These are phyloP conservation scores for Cochlearius cochlearius DNA, from an alignment of 2,113 vertebrate genomes.

Conservation along the genomic window DNA sequence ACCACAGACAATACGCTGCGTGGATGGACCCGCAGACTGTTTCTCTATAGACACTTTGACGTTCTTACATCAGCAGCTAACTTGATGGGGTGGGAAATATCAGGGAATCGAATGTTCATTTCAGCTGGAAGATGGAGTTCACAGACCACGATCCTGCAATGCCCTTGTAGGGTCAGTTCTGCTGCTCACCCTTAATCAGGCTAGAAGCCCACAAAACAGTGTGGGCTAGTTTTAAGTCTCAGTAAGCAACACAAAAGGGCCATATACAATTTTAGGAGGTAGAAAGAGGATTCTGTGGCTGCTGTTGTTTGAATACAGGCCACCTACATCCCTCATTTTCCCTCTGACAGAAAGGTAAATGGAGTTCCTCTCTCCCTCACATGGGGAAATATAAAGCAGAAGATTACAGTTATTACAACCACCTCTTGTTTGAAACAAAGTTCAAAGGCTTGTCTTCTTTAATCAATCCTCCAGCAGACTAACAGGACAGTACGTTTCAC, in stretches of 20 bases:
- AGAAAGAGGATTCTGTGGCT: neutral
- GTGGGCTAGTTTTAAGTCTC: neutral
- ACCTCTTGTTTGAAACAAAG: slow-evolving; percentile 53
- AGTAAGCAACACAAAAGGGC: neutral
- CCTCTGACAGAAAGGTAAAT: slow-evolving; percentile 13
- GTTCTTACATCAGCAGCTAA: neutral
- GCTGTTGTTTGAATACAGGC: neutral
- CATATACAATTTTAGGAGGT: neutral
- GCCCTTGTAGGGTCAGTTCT: neutral
- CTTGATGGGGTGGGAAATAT: neutral
- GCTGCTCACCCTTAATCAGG: neutral
- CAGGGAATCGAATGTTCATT: neutral
- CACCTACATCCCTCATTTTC: neutral
- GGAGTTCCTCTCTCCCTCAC: neutral
- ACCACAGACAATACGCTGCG: neutral
- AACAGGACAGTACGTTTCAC: slow-evolving; percentile 58
- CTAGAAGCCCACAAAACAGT: neutral
- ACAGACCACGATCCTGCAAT: neutral
- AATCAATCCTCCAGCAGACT: slow-evolving; percentile 61
- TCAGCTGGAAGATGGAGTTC: neutral
- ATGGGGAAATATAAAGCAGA: neutral
- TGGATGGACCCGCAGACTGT: neutral
- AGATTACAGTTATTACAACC: slow-evolving; percentile 57
- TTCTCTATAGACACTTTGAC: neutral
- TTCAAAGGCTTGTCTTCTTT: slow-evolving; percentile 63